These are phyloP conservation scores for Fragum fragum DNA, from an alignment of 2,888 invertebrate genomes.

Conservation along the genomic window DNA sequence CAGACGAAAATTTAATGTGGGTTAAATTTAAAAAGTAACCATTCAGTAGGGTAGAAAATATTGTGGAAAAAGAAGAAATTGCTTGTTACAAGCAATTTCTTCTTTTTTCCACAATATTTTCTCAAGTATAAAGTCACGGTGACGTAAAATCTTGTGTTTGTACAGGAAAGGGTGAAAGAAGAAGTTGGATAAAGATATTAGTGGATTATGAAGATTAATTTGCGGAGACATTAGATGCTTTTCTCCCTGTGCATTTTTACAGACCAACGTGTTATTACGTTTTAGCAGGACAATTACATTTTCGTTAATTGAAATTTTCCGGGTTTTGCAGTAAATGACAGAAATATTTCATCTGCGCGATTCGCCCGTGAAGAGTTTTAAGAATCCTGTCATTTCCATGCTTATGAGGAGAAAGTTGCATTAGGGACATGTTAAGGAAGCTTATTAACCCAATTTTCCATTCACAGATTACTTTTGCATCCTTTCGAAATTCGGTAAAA, in stretches of 20 bases:
- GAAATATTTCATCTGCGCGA: slow-evolving; percentile 9
- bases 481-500: neutral
- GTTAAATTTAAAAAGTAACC: too few relatives aligned
- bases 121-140: too few relatives aligned
- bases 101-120: too few relatives aligned
- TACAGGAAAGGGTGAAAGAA: neutral
- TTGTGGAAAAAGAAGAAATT: too few relatives aligned
- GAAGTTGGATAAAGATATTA: neutral
- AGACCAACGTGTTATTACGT: slow-evolving; percentile 23
- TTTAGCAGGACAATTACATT: slow-evolving; percentile 31
- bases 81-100: too few relatives aligned
- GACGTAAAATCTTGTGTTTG: too few relatives aligned
- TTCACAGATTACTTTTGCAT: neutral
- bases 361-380: neutral
- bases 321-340: slow-evolving; percentile 27
- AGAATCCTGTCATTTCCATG: slow-evolving; percentile 21
- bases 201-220: slow-evolving; percentile 24
- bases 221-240: slow-evolving; percentile 9
- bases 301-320: slow-evolving; percentile 26
- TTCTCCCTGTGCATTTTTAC: slow-evolving; percentile 6
- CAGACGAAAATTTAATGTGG: too few relatives aligned
- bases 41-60: too few relatives aligned
- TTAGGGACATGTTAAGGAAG: slow-evolving; percentile 9
- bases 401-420: slow-evolving; percentile 12
- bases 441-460: neutral